phyloP scores from a whole-genome alignment of 2,113 vertebrate genomes.

The Tichodroma muraria region DNA sequence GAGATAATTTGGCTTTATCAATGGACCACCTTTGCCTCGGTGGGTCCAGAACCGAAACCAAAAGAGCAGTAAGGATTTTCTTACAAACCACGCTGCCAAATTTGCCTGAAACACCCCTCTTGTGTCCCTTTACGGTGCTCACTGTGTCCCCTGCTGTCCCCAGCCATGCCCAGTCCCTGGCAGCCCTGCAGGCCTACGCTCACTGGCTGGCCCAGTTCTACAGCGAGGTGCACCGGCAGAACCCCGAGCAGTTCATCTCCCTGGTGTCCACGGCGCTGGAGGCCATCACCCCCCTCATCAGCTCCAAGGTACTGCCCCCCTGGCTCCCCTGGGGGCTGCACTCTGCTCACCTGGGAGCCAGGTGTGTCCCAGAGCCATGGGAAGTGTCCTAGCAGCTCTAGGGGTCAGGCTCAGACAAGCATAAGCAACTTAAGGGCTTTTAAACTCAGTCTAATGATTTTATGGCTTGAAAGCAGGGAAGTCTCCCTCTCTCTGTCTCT shows the following conservation, averaged over 20 bases:
- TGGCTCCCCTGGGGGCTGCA: neutral
- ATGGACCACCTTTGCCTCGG: neutral
- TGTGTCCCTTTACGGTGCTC: accelerated
- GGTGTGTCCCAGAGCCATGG: neutral
- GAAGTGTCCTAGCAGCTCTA: neutral
- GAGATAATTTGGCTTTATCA: neutral
- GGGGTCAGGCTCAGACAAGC: accelerated
- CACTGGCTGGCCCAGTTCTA: conserved; percentile 98
- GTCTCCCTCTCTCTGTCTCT: neutral
- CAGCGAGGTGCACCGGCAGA: conserved; percentile 88
- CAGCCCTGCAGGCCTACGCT: conserved; percentile 92
- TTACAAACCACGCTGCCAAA: neutral
- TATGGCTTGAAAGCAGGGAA: neutral
- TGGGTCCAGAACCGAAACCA: neutral
- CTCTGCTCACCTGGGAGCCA: neutral
- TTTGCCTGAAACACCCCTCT: neutral
- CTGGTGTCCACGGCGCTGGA: conserved; percentile 90
- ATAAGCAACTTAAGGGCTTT: neutral
- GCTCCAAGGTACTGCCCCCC: conserved; percentile 81
- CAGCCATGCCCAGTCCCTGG: conserved; percentile 95
- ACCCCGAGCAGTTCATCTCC: conserved; percentile 86
- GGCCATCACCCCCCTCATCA: conserved; percentile 90
- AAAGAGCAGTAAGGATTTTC: neutral
- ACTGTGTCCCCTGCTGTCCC: neutral
- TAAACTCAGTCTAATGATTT: neutral